phyloP scores from a whole-genome alignment of 2,888 invertebrate genomes.

The Hanleya hanleyi region DNA sequence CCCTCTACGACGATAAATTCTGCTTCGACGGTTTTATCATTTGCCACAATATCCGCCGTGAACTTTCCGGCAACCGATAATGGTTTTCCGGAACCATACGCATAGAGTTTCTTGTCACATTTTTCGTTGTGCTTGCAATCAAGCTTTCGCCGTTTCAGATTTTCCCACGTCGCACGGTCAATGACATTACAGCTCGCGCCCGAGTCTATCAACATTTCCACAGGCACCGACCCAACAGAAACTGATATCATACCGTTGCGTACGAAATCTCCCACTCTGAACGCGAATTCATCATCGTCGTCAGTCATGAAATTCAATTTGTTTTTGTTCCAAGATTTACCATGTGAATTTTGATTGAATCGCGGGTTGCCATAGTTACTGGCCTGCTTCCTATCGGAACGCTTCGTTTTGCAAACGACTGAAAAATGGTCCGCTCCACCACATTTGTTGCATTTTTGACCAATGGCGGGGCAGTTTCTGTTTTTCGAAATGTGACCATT shows the following conservation, averaged over 20 bases:
- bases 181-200: constrained; percentile 28
- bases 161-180: constrained; percentile 16
- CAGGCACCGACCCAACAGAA: constrained; percentile 5
- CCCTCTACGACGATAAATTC: constrained; percentile 28
- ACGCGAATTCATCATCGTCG: no score
- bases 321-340: no score
- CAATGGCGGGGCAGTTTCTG: constrained; percentile 12
- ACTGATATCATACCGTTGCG: background rate
- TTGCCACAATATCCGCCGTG: background rate
- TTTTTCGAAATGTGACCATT: background rate
- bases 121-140: constrained; percentile 21
- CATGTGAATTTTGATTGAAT: no score
- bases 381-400: no score
- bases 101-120: constrained; percentile 19
- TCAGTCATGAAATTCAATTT: no score
- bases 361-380: no score
- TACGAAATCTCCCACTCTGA: background rate
- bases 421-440: no score
- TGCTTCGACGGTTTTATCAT: background rate
- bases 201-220: constrained; percentile 25
- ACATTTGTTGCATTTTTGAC: no score
- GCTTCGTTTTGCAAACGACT: no score
- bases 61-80: constrained; percentile 12
- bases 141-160: constrained; percentile 18
- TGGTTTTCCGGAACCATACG: constrained; percentile 29